phyloP scores from a whole-genome alignment of 37 sponge, comb jelly and placozoan genomes.

The Mnemiopsis leidyi region DNA sequence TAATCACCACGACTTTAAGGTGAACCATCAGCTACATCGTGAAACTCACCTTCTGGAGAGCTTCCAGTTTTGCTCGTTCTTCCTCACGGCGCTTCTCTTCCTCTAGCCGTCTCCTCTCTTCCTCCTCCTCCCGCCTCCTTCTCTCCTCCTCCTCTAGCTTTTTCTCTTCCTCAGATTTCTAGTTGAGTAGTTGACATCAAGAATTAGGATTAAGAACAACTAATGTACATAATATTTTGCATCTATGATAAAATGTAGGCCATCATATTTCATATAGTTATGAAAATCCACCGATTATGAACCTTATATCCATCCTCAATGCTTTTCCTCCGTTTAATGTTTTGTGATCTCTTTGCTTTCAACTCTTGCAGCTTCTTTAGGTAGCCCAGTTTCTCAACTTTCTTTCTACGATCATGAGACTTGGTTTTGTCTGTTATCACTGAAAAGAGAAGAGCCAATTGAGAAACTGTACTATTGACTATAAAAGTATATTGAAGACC shows the following conservation, averaged over 20 bases:
- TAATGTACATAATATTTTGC: background rate
- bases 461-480: no score
- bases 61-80: constrained; percentile 9
- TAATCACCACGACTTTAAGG: no score
- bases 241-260: no score
- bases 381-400: constrained; percentile 41
- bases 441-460: background rate
- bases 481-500: no score
- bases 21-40: no score
- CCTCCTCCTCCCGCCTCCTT: constrained; percentile 39
- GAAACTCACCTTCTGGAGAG: constrained; percentile 13
- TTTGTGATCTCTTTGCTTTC: constrained; percentile 7
- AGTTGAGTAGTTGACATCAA: background rate
- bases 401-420: background rate
- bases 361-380: background rate
- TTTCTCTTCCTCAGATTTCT: constrained; percentile 36
- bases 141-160: constrained; percentile 21
- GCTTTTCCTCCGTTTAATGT: background rate
- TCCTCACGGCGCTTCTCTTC: constrained; percentile 13
- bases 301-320: constrained; percentile 29
- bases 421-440: background rate
- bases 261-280: no score
- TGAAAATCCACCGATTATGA: background rate
- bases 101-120: background rate
- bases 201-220: background rate